Conservation (phyloP, 2,113 vertebrate genomes). For the Gorsachius goisagi region DNA sequence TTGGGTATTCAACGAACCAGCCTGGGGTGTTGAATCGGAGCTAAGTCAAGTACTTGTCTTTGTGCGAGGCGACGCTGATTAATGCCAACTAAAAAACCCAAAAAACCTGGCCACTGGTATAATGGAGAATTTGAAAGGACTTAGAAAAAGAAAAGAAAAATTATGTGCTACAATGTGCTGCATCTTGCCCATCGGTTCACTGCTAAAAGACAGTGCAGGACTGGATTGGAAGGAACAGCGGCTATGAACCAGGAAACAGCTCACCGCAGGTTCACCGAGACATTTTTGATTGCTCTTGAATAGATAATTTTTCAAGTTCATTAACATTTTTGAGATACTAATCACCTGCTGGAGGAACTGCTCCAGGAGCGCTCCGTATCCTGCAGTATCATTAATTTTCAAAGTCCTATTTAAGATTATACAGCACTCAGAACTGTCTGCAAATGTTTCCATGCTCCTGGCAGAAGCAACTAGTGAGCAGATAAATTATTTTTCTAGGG, state of each 20-base stretch:
- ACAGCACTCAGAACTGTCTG: background rate
- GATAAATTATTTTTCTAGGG: background rate
- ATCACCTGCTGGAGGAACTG: background rate
- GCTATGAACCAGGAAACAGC: background rate
- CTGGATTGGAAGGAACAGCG: background rate
- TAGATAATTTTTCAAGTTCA: background rate
- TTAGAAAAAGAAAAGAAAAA: background rate
- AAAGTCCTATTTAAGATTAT: background rate
- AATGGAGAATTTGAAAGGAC: background rate
- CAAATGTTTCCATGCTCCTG: background rate
- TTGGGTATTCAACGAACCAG: background rate
- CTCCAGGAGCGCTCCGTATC: background rate
- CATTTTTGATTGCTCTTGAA: background rate
- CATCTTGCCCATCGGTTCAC: background rate
- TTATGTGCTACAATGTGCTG: background rate
- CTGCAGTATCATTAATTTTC: background rate
- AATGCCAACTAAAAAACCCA: background rate
- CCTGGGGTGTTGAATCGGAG: background rate
- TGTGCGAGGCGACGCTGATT: background rate
- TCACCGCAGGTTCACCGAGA: background rate
- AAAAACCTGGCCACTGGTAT: background rate
- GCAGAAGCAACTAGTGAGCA: background rate
- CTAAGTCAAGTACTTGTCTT: background rate
- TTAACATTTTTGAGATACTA: background rate
- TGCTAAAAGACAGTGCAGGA: background rate